Percentiles rank a stretch among this genome's conserved stretches.
phyloP scores from a whole-genome alignment of 1,140 invertebrate genomes.

The Bombus consobrinus region DNA sequence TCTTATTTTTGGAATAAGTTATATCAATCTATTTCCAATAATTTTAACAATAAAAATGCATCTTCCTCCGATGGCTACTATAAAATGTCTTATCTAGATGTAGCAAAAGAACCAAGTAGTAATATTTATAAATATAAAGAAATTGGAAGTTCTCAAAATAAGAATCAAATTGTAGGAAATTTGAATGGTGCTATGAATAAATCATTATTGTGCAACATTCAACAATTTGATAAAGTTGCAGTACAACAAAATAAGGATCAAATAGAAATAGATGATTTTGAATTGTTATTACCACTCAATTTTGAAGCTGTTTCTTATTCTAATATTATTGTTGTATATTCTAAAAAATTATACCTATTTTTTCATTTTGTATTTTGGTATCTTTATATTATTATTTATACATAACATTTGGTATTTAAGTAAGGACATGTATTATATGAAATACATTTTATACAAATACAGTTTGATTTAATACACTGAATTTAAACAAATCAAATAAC shows the following conservation, averaged over 20 bases:
- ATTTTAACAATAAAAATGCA: background rate
- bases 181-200: background rate
- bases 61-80: conserved; percentile 6
- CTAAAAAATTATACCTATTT: background rate
- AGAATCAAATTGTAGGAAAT: background rate
- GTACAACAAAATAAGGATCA: background rate
- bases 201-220: conserved; percentile 1
- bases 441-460: conserved; percentile 16
- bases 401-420: background rate
- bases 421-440: background rate
- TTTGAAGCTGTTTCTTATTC: conserved; percentile 22
- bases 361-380: background rate
- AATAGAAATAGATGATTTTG: conserved; percentile 12
- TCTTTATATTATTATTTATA: conserved; percentile 19
- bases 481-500: background rate
- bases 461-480: background rate
- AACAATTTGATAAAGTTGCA: background rate
- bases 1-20: conserved; percentile 7
- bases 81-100: background rate
- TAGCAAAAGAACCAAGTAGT: conserved; percentile 8
- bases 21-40: background rate
- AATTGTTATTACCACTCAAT: conserved; percentile 38
- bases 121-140: conserved; percentile 21
- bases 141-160: conserved; percentile 22
- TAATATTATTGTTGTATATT: background rate